Evolutionary conservation across 2,888 invertebrate species (phyloP).

Genomic region (Thyatira batis): DNA sequence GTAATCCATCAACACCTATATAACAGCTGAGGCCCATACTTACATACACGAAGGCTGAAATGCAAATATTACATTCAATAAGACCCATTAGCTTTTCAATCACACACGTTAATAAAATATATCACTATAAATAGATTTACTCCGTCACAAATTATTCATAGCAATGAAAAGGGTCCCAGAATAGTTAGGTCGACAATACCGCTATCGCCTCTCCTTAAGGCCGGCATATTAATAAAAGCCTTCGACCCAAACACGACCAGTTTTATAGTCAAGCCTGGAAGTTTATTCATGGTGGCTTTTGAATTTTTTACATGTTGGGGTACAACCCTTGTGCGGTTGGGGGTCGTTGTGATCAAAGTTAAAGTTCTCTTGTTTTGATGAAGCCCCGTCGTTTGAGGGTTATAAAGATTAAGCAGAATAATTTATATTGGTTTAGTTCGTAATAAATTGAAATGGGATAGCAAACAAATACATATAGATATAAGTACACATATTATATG

Average conservation of each 20-base stretch:
- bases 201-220: slow-evolving; percentile 34
- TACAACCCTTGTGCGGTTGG: slow-evolving; percentile 32
- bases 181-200: slow-evolving; percentile 9
- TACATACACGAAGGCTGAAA: too few relatives aligned
- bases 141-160: slow-evolving; percentile 16
- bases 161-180: slow-evolving; percentile 10
- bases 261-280: slow-evolving; percentile 50
- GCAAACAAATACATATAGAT: background rate
- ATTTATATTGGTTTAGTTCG: background rate
- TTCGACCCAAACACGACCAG: slow-evolving; percentile 43
- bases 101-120: too few relatives aligned
- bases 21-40: too few relatives aligned
- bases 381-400: slow-evolving; percentile 25
- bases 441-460: background rate
- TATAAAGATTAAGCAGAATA: slow-evolving; percentile 14
- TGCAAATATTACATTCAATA: too few relatives aligned
- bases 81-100: too few relatives aligned
- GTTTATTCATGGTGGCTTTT: slow-evolving; percentile 66
- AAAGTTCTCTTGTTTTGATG: slow-evolving; percentile 23
- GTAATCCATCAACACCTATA: too few relatives aligned
- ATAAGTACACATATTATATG: too few relatives aligned
- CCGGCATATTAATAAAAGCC: slow-evolving; percentile 44
- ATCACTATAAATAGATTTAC: background rate
- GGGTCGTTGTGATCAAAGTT: slow-evolving; percentile 27
- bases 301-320: slow-evolving; percentile 64